A percentile compares a stretch with the other conserved stretches of the same genome.
Evolutionary conservation across 2,113 vertebrate species (phyloP).

Genomic region (Piprites chloris): DNA sequence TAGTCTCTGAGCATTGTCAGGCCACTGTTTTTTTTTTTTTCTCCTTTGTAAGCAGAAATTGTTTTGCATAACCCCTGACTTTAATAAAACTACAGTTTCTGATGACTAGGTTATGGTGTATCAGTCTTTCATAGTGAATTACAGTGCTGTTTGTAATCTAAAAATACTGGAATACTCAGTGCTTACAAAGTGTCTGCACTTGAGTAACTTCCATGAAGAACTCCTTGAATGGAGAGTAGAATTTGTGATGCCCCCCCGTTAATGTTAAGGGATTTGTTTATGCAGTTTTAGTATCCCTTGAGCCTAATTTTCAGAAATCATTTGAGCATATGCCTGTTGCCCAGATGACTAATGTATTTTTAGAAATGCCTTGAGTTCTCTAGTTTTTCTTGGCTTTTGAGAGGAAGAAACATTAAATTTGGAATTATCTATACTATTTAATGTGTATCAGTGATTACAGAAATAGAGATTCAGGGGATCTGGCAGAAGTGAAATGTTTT

Average conservation of each 20-base stretch:
- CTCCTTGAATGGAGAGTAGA: background rate
- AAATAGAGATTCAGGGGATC: background rate
- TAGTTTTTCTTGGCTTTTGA: background rate
- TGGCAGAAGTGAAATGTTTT: background rate
- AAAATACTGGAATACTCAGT: background rate
- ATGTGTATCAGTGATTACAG: background rate
- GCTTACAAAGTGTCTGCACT: background rate
- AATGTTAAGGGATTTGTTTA: background rate
- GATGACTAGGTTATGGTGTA: background rate
- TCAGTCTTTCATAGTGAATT: background rate
- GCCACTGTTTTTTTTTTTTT: background rate
- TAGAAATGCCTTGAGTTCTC: background rate
- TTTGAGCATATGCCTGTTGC: background rate
- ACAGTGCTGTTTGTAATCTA: background rate
- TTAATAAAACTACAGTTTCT: background rate
- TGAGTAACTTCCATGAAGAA: background rate
- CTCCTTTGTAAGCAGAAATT: background rate
- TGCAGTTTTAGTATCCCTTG: background rate
- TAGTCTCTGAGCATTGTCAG: background rate
- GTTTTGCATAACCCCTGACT: background rate
- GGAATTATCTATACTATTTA: background rate
- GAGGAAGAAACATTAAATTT: background rate
- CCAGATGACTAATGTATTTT: background rate
- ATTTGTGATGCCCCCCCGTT: background rate
- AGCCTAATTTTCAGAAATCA: background rate